Percentiles rank a stretch among this genome's conserved stretches.
Evolutionary conservation across 1,140 invertebrate species (phyloP).

Genomic region (Brachionus calyciflorus): DNA sequence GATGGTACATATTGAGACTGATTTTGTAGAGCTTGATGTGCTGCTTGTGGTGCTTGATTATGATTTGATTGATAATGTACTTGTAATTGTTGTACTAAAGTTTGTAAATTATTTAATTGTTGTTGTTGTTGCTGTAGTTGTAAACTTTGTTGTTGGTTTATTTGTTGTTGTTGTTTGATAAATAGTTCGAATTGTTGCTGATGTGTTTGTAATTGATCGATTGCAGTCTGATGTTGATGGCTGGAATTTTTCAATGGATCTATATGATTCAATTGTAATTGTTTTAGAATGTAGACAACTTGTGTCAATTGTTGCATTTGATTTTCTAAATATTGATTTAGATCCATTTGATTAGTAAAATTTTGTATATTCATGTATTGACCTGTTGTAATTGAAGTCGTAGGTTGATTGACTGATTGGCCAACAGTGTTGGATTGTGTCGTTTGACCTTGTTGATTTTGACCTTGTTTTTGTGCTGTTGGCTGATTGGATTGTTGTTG

Average conservation of each 20-base stretch:
- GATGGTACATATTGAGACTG: background rate
- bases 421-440: background rate
- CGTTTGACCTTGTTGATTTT: background rate
- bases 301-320: background rate
- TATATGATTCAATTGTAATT: constrained; percentile 5
- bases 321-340: constrained; percentile 21
- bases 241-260: background rate
- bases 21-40: background rate
- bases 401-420: background rate
- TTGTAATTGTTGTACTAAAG: background rate
- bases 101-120: constrained; percentile 4
- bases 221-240: background rate
- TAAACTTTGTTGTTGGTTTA: background rate
- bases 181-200: constrained; percentile 13
- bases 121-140: constrained; percentile 27
- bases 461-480: background rate
- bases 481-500: background rate
- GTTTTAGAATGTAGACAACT: background rate
- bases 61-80: background rate
- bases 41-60: background rate
- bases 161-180: constrained; percentile 4
- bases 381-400: background rate
- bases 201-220: background rate
- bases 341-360: constrained; percentile 18
- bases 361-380: background rate